These are phyloP conservation scores for Embidobia sp. DNA, from an alignment of 2,888 invertebrate species.

Conservation along the genomic window DNA sequence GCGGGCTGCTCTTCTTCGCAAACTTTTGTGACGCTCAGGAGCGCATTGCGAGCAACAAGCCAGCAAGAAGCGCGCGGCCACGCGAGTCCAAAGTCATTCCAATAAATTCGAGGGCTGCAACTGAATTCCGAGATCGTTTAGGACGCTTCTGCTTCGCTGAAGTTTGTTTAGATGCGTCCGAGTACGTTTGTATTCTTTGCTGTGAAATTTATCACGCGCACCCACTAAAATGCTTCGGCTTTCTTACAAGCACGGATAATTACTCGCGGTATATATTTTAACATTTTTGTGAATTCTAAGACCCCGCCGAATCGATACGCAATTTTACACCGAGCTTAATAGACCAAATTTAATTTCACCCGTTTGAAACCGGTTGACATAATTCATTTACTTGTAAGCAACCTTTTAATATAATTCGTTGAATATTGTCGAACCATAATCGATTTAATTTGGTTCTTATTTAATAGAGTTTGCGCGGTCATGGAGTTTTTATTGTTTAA, in stretches of 20 bases:
- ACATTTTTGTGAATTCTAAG: no score
- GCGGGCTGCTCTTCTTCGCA: slow-evolving; percentile 45
- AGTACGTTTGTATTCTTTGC: slow-evolving; percentile 43
- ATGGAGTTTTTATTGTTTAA: no score
- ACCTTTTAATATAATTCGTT: no score
- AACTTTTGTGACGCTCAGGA: slow-evolving; percentile 48
- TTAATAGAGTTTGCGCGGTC: no score
- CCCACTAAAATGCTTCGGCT: slow-evolving; percentile 30
- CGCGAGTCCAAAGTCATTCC: slow-evolving; percentile 49
- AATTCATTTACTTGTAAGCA: no score
- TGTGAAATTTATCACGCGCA: slow-evolving; percentile 37
- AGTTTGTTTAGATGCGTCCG: slow-evolving; percentile 45
- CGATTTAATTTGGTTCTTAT: no score
- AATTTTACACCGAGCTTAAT: no score
- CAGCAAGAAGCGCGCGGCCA: slow-evolving; percentile 45
- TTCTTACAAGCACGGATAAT: slow-evolving; percentile 13
- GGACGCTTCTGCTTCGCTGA: slow-evolving; percentile 34
- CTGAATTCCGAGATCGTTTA: slow-evolving; percentile 47
- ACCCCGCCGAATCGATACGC: no score
- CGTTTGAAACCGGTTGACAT: no score
- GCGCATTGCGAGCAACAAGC: slow-evolving; percentile 48
- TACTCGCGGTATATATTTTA: slow-evolving; percentile 1
- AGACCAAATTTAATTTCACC: no score
- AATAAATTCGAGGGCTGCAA: slow-evolving; percentile 44
- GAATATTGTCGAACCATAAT: no score